Evolutionary conservation across 1,140 invertebrate genomes (phyloP).

Genomic region (Magallana ariakensis): DNA sequence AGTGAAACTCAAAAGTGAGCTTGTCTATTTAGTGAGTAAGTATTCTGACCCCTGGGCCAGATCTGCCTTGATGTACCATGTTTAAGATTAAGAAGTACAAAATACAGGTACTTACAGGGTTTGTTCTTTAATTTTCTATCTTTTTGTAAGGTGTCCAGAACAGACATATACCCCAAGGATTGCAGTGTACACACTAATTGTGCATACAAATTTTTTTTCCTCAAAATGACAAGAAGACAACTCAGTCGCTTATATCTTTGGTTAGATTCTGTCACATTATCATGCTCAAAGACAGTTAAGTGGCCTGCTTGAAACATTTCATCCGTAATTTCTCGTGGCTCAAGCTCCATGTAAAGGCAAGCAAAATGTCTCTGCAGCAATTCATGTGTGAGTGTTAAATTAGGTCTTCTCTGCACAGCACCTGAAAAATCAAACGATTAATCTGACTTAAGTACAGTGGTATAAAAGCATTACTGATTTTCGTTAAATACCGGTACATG

Average conservation of each 20-base stretch:
- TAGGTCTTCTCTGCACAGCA: not conserved
- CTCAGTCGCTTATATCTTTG: not conserved
- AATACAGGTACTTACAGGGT: not conserved
- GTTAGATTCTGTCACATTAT: not conserved
- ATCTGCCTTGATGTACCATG: too few species aligned
- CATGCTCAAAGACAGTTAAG: not conserved
- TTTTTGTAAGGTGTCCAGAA: not conserved
- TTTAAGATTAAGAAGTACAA: too few species aligned
- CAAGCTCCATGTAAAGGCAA: not conserved
- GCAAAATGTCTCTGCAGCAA: not conserved
- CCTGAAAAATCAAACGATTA: not conserved
- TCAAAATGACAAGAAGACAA: not conserved
- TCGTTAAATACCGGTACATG: too few species aligned
- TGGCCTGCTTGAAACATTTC: not conserved
- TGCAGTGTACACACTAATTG: not conserved
- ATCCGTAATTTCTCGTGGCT: not conserved
- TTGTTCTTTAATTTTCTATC: slow-evolving; percentile 2
- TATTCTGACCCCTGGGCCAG: too few species aligned
- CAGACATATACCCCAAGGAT: not conserved
- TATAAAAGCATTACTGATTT: too few species aligned
- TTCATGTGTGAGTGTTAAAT: not conserved
- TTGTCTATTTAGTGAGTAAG: too few species aligned
- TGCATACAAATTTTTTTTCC: not conserved
- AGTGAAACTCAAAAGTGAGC: too few species aligned
- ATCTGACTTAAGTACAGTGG: not conserved